These are phyloP conservation scores for Gisinianus flammeolus DNA, from an alignment of 2,888 invertebrate species.

Conservation along the genomic window DNA sequence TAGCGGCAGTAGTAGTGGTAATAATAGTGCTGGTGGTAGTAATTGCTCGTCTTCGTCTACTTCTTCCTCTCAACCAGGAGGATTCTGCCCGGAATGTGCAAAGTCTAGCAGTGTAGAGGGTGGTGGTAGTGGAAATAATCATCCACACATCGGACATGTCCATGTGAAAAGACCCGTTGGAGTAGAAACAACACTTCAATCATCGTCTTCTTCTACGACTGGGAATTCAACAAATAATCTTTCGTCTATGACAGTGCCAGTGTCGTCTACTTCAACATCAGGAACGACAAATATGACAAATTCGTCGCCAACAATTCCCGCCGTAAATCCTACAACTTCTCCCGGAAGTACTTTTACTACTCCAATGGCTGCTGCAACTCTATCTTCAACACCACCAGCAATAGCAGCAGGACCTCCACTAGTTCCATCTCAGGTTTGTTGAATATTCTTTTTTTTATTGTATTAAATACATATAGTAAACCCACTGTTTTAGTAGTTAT, in stretches of 20 bases:
- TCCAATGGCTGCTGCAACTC: constrained; percentile 62
- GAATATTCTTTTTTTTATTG: neutral
- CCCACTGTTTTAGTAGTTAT: neutral
- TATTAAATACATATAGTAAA: neutral
- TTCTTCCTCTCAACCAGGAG: neutral
- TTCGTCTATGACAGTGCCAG: constrained; percentile 47
- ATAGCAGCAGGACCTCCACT: constrained; percentile 53
- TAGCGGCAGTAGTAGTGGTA: constrained; percentile 8
- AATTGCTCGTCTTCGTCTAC: neutral
- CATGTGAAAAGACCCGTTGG: constrained; percentile 49
- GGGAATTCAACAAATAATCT: constrained; percentile 13
- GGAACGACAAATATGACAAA: constrained; percentile 50
- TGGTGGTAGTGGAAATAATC: constrained; percentile 20
- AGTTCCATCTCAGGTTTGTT: constrained; percentile 57
- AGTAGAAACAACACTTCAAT: constrained; percentile 36
- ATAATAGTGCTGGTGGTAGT: neutral
- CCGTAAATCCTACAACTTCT: constrained; percentile 11
- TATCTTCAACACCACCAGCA: constrained; percentile 60
- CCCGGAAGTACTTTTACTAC: constrained; percentile 61
- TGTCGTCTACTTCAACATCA: constrained; percentile 60
- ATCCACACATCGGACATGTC: constrained; percentile 40
- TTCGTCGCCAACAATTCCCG: constrained; percentile 39
- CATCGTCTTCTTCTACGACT: too few species aligned
- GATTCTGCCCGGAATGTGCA: constrained; percentile 47
- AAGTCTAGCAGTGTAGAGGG: constrained; percentile 37